Conservation (phyloP, 2,888 invertebrate genomes). For the Micoletzkya japonica region DNA sequence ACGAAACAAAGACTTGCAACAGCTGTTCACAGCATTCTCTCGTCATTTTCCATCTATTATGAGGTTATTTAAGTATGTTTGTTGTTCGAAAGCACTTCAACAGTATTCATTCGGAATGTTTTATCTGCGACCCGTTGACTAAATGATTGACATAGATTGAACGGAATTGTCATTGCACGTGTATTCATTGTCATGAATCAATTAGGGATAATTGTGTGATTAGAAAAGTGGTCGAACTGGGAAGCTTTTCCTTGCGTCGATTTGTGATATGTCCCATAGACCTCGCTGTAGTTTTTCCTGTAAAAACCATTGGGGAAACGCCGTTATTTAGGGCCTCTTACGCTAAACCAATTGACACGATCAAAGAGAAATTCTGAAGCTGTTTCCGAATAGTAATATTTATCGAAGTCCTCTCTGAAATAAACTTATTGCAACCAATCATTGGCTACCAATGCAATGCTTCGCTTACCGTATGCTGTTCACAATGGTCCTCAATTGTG, state of each 20-base stretch:
- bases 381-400: constrained; percentile 14
- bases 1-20: no score
- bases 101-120: no score
- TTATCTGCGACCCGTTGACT: no score
- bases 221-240: constrained; percentile 17
- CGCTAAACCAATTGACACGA: constrained; percentile 13
- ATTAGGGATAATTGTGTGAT: neutral
- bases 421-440: no score
- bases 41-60: no score
- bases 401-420: constrained; percentile 8
- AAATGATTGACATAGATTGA: no score
- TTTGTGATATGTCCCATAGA: neutral
- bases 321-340: neutral
- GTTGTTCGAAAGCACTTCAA: no score
- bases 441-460: no score
- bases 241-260: neutral
- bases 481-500: neutral
- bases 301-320: neutral
- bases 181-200: no score
- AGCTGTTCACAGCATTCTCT: no score
- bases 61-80: no score
- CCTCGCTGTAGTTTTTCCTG: constrained; percentile 7
- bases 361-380: constrained; percentile 19
- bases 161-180: no score
- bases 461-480: constrained; percentile 4